Evolutionary conservation across 2,797 vertebrate species (phyloP).

Genomic region (Cuculus canorus): DNA sequence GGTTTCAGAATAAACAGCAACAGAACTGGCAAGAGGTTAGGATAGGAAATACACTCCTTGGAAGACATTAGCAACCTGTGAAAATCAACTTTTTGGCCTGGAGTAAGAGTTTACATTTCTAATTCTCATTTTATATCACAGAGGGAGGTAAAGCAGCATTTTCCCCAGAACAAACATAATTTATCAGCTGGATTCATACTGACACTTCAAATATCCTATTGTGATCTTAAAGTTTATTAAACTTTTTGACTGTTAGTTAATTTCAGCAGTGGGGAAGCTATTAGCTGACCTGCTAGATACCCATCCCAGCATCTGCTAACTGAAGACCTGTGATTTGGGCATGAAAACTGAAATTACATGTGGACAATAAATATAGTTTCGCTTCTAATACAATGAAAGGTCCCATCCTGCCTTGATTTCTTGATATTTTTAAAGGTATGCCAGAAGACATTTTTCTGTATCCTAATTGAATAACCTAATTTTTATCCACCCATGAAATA

Average conservation of each 20-base stretch:
- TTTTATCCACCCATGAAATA: background rate
- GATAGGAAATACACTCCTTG: background rate
- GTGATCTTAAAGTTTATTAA: slow-evolving; percentile 76
- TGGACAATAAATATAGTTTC: slow-evolving; percentile 74
- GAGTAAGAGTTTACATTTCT: slow-evolving; percentile 45
- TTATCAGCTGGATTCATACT: slow-evolving; percentile 74
- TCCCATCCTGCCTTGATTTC: background rate
- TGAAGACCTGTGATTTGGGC: slow-evolving; percentile 76
- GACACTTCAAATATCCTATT: slow-evolving; percentile 70
- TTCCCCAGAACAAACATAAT: slow-evolving; percentile 64
- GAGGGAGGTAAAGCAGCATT: slow-evolving; percentile 38
- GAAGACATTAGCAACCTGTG: slow-evolving; percentile 5
- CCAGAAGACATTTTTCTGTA: slow-evolving; percentile 16
- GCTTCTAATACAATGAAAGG: slow-evolving; percentile 62
- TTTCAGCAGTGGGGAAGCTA: slow-evolving; percentile 78
- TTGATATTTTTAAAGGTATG: slow-evolving; percentile 57
- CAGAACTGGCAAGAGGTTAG: background rate
- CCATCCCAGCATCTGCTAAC: slow-evolving; percentile 74
- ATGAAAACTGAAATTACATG: slow-evolving; percentile 78
- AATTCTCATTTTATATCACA: slow-evolving; percentile 54
- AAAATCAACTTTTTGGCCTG: slow-evolving; percentile 44
- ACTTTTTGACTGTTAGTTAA: slow-evolving; percentile 81
- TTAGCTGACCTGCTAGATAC: slow-evolving; percentile 77
- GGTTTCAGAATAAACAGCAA: background rate
- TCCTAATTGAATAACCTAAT: background rate